Evolutionary conservation across 2,888 invertebrate species (phyloP), one percentile per base, ranked within the genome.

Genomic region (Lithophane leautieri): DNA sequence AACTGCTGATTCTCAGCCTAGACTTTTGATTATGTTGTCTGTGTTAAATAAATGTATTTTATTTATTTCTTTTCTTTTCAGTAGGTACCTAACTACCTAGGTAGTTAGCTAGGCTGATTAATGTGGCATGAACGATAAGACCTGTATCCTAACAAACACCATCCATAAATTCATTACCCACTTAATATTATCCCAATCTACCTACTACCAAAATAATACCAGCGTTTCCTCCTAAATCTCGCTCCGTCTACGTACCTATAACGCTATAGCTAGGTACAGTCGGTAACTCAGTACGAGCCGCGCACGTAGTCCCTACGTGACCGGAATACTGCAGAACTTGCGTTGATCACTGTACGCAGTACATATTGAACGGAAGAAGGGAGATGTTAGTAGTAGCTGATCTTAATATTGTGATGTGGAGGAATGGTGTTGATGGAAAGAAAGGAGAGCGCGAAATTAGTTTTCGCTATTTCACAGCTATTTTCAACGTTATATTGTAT

Each of bases 301-400:
- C 81, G 83, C 90, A 90, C 90, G 90, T 89, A 82, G 70, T 19
- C 71, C 78, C 78, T 28, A 81, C 90, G 90, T 90, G 90, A 90
- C 89, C 73, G 58, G 90, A 84, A 87, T 90, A 76, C 87, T 40
- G 62, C 78, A 56, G 42, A 77, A 79, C 84, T 82, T 88, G 81
- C 79, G 88, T 83, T 83, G 81, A 80, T 78, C 80, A 76, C 79
- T 83, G 85, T 85, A 81, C 88, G 54, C 70, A 75, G 75, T 75
- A 81, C 81, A 76, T 84, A 86, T 73, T 81, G 67, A 84, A 86
- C 87, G 83, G 81, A 85, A 81, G 78, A 72, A 76, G 63, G 74
- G 67, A 80, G 83, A 85, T 70, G 79, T 86, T 86, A 76, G 44
- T 34, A 62, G 73, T 44, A 68, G 72, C 82, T 81, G 86, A 82